Percentiles rank a stretch among this genome's conserved stretches.
Evolutionary conservation across 2,113 vertebrate species (phyloP).

Genomic region (Rhinolophus sinicus): DNA sequence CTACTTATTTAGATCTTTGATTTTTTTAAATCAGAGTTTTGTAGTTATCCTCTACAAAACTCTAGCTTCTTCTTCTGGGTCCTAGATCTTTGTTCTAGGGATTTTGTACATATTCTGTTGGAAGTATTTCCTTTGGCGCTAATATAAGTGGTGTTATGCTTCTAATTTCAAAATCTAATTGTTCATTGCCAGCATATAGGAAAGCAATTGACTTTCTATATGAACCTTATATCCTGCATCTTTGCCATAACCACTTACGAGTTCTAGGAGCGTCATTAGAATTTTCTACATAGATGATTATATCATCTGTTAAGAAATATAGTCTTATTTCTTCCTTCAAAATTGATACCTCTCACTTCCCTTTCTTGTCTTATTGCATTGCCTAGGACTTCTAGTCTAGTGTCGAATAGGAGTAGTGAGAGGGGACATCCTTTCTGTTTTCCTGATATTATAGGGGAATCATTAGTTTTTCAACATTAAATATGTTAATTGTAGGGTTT

Average conservation of each 20-base stretch:
- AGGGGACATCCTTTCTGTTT: not conserved
- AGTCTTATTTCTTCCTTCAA: not conserved
- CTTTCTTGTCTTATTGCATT: not conserved
- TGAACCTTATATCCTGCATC: not conserved
- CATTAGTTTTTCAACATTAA: not conserved
- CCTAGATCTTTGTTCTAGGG: not conserved
- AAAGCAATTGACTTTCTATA: not conserved
- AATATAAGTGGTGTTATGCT: not conserved
- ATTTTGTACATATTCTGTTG: not conserved
- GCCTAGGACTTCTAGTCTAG: not conserved
- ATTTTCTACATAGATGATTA: not conserved
- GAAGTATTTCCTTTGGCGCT: not conserved
- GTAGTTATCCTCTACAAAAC: not conserved
- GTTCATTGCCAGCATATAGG: not conserved
- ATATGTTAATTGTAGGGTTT: not conserved
- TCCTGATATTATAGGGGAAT: not conserved
- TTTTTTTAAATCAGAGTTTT: not conserved
- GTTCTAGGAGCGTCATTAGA: not conserved
- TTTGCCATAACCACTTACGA: not conserved
- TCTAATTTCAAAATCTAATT: not conserved
- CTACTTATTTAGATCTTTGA: not conserved
- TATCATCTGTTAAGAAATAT: not conserved
- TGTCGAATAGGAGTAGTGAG: not conserved
- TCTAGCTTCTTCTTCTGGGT: not conserved
- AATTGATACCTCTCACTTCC: not conserved